phyloP scores from a whole-genome alignment of 2,113 vertebrate species.

The Pica pica region DNA sequence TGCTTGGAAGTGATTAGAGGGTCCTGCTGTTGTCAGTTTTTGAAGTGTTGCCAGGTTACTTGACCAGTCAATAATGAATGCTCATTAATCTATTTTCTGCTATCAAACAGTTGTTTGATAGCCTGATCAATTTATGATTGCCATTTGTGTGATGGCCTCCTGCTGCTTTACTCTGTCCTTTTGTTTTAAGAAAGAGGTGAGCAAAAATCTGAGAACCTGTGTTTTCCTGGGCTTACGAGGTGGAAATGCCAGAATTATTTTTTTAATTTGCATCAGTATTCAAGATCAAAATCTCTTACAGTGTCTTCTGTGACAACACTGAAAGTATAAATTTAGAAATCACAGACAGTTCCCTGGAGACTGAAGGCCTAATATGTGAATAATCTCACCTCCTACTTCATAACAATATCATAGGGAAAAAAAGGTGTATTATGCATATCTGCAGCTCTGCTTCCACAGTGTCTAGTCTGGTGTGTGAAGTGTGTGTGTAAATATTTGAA shows the following conservation, averaged over 20 bases:
- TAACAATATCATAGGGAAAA: conserved; percentile 6
- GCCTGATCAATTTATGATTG: conserved; percentile 37
- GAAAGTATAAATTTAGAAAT: conserved; percentile 40
- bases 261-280: background rate
- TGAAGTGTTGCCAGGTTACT: conserved; percentile 26
- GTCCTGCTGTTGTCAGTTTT: background rate
- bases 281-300: conserved; percentile 21
- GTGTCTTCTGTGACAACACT: conserved; percentile 15
- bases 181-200: background rate
- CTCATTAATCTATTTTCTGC: background rate
- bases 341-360: conserved; percentile 34
- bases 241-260: background rate
- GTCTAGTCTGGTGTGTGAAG: conserved; percentile 21
- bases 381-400: conserved; percentile 59
- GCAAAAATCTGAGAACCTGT: background rate
- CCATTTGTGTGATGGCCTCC: background rate
- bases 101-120: conserved; percentile 23
- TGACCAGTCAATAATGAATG: conserved; percentile 11
- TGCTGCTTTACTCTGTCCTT: background rate
- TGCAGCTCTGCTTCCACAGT: background rate
- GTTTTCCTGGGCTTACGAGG: background rate
- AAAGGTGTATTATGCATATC: conserved; percentile 13
- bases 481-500: conserved; percentile 46
- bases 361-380: conserved; percentile 46
- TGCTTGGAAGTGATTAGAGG: background rate